Conservation (phyloP, 2,888 invertebrate species). For the Piscicola geometra region DNA sequence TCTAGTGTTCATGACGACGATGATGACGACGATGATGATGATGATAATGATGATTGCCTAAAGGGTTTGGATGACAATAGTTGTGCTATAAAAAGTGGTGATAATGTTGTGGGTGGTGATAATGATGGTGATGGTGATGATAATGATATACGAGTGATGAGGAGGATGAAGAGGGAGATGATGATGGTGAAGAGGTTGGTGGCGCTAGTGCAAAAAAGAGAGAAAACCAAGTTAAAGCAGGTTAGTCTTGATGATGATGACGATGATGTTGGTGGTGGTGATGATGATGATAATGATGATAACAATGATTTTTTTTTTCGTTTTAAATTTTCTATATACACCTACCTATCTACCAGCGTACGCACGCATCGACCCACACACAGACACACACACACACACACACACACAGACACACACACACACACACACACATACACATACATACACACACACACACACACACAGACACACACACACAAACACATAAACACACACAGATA, state of each 20-base stretch:
- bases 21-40: slow-evolving; percentile 20
- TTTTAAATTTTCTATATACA: too few relatives aligned
- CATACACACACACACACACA: neutral
- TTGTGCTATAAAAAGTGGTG: neutral
- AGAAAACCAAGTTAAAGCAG: slow-evolving; percentile 80
- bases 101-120: neutral
- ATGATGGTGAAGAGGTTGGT: slow-evolving; percentile 85
- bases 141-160: slow-evolving; percentile 2
- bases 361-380: too few relatives aligned
- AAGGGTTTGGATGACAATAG: neutral
- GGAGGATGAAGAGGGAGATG: slow-evolving; percentile 75
- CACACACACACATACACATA: neutral
- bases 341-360: too few relatives aligned
- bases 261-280: too few relatives aligned
- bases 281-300: too few relatives aligned
- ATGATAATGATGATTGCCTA: neutral
- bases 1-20: neutral
- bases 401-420: neutral
- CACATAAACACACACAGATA: too few relatives aligned
- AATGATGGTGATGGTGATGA: neutral
- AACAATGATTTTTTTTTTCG: too few relatives aligned
- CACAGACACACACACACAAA: slow-evolving; percentile 12
- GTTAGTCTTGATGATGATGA: too few relatives aligned
- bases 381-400: neutral
- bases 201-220: slow-evolving; percentile 88